Evolutionary conservation across 2,888 invertebrate species (phyloP), one percentile per base, ranked within the genome.

Genomic region (Conchocele bisecta): DNA sequence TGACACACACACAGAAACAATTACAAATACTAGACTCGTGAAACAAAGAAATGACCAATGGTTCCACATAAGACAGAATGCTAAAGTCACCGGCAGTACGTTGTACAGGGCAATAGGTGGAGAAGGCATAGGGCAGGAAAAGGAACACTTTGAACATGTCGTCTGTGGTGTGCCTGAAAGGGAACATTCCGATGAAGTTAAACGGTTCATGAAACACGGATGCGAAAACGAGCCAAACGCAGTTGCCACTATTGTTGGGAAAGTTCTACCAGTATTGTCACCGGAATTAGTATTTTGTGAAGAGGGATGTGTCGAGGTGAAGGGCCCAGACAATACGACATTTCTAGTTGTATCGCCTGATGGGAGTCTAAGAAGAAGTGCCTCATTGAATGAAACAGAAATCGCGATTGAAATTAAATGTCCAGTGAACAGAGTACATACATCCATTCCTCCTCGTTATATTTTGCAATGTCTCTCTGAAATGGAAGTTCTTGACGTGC

Each of bases 261-360:
- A 70, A 28, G 56, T 74, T 17, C 5, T 74, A 5, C 74, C 74
- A 3, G 44, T 59, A 15, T 17, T 66, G 4, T 28, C 20, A n/a
- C 74, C 78, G 11, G 51, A 46, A 2, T 13, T 58, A n/a, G 31
- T 6, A 1, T 68, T 56, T 24, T 39, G 26, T 33, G 78, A 78
- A 59, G 71, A 74, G 22, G 74, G 71, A 1, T 74, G 66, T 50
- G n/a, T 46, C 29, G 24, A 13, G 1, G 17, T 72, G 9, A 11
- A 17, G 20, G 26, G 35, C 29, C 29, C 4, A n/a, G 53, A 22
- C 28, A 46, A 31, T 3, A 22, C 20, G 5, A n/a, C 37, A 24
- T 69, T 67, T 22, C 46, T 79, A 61, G 51, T 79, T 3, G 67
- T 79, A 0, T 72, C 72, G 6, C 75, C 72, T 17, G 79, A 75